Base-by-base conservation (phyloP, 2,113 vertebrate genomes). In the Carassius carassius region DNA sequence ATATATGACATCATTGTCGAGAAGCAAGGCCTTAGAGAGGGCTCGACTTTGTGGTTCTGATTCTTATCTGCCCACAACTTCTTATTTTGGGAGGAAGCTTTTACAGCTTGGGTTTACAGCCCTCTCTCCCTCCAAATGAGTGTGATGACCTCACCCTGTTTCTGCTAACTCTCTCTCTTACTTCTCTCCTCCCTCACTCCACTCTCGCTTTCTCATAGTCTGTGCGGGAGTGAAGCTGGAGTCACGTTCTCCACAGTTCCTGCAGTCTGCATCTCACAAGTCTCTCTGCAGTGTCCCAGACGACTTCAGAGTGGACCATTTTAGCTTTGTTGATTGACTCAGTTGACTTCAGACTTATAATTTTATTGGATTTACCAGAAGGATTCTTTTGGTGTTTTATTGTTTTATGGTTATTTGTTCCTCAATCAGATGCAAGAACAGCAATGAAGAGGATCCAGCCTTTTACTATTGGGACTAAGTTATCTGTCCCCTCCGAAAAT, bases 381-480 rank as follows among this genome's bases (percentile, higher is more conserved):
- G 54, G 78, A 47, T 35, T 63, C 25, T 70, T 69, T 69, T 65
- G 5, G 14, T 35, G 25, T 21, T 58, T 81, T 37, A 29, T n/a
- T 35, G 35, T 76, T 67, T 80, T 69, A 32, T 49, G 54, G n/a
- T 32, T n/a, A 9, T 69, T 47, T 81, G 44, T 32, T 58, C 58
- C 58, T 60, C 78, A 37, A 16, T 67, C 70, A 41, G 58, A 60
- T 60, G 92, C 93, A 32, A 90, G 91, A 82, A 89, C 90, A 69
- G 89, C 89, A 58, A 92, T 92, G 79, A 94, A 92, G 90, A 94
- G 92, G 60, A 87, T 94, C 54, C 94, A 95, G 84, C 94, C 94
- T 14, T 95, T 95, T 84, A 95, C 94, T 17, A 94, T 95, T 70
- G 91, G 93, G 83, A 95, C 94, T 58, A 92, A 91, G 84, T 94